Base-by-base conservation (phyloP, 2,888 invertebrate species). In the Sarcophaga caerulescens region DNA sequence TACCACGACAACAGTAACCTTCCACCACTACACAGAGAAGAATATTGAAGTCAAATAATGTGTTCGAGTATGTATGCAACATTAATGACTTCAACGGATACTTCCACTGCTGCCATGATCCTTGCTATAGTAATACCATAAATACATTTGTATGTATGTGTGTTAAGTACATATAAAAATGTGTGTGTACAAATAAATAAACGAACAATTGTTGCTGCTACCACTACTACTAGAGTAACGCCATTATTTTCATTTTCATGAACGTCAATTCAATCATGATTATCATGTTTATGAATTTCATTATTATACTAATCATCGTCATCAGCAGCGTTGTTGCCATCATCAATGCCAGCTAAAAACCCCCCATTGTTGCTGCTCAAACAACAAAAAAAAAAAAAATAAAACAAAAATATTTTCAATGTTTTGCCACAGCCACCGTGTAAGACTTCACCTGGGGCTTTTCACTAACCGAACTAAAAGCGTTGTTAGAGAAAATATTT, bases 401-500 rank as follows among this genome's bases (percentile, higher is more conserved):
- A 79, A 86, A 75, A 84, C 65, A 77, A 79, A 86, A 75, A 84
- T 60, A 77, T 74, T 81, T 86, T 84, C 84, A 84, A 77, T 81
- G 73, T 78, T 83, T 65, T 83, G 76, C 75, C 85, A 52, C 12
- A 85, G 78, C 85, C 81, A 85, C 84, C 77, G 81, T 84, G 81
- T 84, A 84, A 84, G 84, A 81, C 74, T 86, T 86, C 84, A 86
- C 84, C 86, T 86, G 86, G 86, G 84, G 84, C 78, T 84, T 86
- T 52, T 78, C 57, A 78, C 65, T 70, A 80, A 47, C 11, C 12
- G 23, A 60, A 75, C 25, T 62, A 63, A 73, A 79, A 66, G 75
- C 63, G 44, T 45, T 65, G 63, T 63, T 79, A 59, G 60, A 62
- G 35, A 47, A 21, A 47, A 77, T 62, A 17, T 73, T 17, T 23